These are phyloP conservation scores for Aplochiton taeniatus DNA, from an alignment of 2,797 vertebrate species.

Conservation along the genomic window DNA sequence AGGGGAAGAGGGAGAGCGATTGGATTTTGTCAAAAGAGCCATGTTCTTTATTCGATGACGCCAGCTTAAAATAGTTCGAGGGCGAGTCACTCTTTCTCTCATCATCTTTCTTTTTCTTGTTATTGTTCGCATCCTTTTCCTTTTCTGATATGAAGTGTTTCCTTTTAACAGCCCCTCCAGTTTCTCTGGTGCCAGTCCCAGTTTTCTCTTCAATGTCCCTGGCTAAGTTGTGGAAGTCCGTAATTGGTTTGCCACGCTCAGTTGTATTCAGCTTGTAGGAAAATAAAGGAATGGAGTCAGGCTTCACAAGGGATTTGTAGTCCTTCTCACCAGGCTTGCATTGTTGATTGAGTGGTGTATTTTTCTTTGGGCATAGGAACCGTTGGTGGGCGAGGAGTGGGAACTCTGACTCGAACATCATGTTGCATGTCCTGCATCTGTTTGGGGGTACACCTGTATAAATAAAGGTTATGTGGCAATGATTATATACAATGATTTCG, in stretches of 20 bases:
- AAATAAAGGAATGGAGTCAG: neutral
- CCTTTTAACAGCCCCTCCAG: conserved; percentile 15
- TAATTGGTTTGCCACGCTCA: conserved; percentile 72
- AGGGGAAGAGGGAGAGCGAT: too few species aligned
- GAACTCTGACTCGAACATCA: conserved; percentile 83
- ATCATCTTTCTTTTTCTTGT: too few species aligned
- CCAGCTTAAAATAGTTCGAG: too few species aligned
- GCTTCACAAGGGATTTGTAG: conserved; percentile 24
- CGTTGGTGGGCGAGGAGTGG: conserved; percentile 80
- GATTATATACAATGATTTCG: neutral
- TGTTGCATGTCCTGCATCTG: conserved; percentile 79
- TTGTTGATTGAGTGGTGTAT: conserved; percentile 50
- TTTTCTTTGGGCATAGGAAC: conserved; percentile 80
- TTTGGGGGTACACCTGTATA: conserved; percentile 68
- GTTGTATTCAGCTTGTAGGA: neutral
- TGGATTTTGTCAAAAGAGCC: too few species aligned
- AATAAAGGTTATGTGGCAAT: neutral
- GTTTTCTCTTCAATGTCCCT: conserved; percentile 76
- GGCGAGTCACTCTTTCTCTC: too few species aligned
- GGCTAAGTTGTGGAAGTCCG: conserved; percentile 84
- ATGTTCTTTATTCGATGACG: too few species aligned
- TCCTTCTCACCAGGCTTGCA: conserved; percentile 39
- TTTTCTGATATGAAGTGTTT: conserved; percentile 36
- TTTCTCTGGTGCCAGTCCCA: conserved; percentile 33
- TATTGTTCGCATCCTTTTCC: neutral